phyloP scores from a whole-genome alignment of 2,113 vertebrate species.

The Entelurus aequoreus region DNA sequence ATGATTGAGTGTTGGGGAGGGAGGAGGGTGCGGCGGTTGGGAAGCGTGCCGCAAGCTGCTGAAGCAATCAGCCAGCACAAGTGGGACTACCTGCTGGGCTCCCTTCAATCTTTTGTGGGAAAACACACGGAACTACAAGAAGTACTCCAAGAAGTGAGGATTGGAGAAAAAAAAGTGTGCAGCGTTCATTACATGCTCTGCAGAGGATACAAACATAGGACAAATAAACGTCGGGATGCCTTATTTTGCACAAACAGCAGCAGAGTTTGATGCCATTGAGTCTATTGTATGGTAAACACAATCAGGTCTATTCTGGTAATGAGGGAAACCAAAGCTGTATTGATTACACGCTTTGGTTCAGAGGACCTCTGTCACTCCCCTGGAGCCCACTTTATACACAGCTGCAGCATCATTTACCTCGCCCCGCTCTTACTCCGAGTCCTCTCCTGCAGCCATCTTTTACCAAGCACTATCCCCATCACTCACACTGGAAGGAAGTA shows the following conservation, averaged over 20 bases:
- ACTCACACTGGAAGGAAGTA: too few species aligned
- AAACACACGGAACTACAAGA: neutral
- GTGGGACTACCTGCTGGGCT: conserved; percentile 4
- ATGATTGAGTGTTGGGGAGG: neutral
- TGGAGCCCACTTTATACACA: conserved; percentile 60
- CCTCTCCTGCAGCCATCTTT: conserved; percentile 18
- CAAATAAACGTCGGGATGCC: neutral
- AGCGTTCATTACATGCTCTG: neutral
- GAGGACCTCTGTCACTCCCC: conserved; percentile 61
- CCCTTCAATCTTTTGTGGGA: neutral
- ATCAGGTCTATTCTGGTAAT: conserved; percentile 56
- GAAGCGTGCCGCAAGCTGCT: neutral
- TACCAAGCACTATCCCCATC: neutral
- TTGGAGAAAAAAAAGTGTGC: neutral
- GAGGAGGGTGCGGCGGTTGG: neutral
- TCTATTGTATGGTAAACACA: conserved; percentile 52
- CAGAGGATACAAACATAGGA: neutral
- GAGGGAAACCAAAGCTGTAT: conserved; percentile 58
- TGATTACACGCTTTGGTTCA: conserved; percentile 62
- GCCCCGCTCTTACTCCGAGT: conserved; percentile 14
- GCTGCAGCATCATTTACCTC: conserved; percentile 42
- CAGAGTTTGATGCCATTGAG: conserved; percentile 27
- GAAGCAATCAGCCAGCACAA: neutral
- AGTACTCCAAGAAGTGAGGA: neutral
- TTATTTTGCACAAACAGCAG: conserved; percentile 27